phyloP scores from a whole-genome alignment of 2,797 vertebrate genomes.

The Falco berigora region DNA sequence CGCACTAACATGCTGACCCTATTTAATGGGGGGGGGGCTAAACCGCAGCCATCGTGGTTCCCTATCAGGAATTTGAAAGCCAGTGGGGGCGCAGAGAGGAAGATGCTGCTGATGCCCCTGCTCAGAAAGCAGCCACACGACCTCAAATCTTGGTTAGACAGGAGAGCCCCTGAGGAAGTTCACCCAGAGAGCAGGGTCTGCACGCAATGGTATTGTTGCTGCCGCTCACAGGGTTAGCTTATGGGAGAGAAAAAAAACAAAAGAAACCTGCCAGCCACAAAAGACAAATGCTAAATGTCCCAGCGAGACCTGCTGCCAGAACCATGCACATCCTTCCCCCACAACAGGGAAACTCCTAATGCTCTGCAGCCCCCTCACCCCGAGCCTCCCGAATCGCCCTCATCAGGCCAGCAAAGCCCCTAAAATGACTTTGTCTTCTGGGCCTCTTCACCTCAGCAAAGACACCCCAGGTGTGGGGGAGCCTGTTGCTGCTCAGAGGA shows the following conservation, averaged over 20 bases:
- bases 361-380: not conserved
- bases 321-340: not conserved
- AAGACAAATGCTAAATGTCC: not conserved
- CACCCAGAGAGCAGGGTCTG: not conserved
- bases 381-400: accelerated
- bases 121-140: accelerated
- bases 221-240: not conserved
- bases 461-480: accelerated
- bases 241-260: not conserved
- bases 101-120: not conserved
- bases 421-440: not conserved
- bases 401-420: not conserved
- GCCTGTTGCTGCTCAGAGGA: not conserved
- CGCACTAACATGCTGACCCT: not conserved
- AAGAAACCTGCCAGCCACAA: not conserved
- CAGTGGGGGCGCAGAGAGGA: not conserved
- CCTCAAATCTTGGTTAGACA: not conserved
- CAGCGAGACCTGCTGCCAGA: not conserved
- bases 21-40: not conserved
- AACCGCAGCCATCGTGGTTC: accelerated
- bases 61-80: not conserved
- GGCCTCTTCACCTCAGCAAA: not conserved
- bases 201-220: not conserved
- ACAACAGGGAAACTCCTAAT: accelerated
- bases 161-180: not conserved